Evolutionary conservation across 2,113 vertebrate genomes (phyloP).

Genomic region (Numenius arquata): DNA sequence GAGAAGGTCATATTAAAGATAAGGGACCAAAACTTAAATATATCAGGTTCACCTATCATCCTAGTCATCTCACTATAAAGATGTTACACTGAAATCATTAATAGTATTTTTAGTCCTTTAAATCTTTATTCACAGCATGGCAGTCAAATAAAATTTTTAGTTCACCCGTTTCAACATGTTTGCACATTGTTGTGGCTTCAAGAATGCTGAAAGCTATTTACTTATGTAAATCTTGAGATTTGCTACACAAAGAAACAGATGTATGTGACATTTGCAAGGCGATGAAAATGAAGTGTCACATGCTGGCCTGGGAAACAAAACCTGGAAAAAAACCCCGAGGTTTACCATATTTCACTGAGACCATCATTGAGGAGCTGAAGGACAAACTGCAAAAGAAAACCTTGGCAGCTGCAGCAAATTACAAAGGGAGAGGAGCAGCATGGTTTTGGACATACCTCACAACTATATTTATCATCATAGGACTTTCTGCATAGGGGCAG

Average conservation of each 20-base stretch:
- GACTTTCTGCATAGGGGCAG: not conserved
- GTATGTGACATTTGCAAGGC: not conserved
- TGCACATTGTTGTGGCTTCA: not conserved
- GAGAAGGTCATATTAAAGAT: not conserved
- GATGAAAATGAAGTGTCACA: not conserved
- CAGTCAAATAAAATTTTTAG: not conserved
- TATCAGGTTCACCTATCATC: not conserved
- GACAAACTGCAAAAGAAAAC: not conserved
- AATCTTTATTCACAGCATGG: not conserved
- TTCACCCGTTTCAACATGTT: not conserved
- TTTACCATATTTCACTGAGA: not conserved
- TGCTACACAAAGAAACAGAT: slow-evolving; percentile 24
- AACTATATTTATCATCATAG: not conserved
- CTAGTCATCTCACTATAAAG: not conserved
- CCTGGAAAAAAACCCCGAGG: too few species aligned
- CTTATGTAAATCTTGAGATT: slow-evolving; percentile 33
- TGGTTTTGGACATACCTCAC: not conserved
- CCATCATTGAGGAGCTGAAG: not conserved
- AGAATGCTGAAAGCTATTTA: slow-evolving; percentile 16
- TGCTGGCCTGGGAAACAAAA: not conserved
- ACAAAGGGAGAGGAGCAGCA: not conserved
- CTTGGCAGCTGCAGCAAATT: not conserved
- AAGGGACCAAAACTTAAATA: not conserved
- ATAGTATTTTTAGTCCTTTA: not conserved
- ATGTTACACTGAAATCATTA: not conserved